A percentile compares a stretch with the other conserved stretches of the same genome.
These are phyloP conservation scores for Micronycteris hirsuta DNA, from an alignment of 2,113 vertebrate species.

Conservation along the genomic window DNA sequence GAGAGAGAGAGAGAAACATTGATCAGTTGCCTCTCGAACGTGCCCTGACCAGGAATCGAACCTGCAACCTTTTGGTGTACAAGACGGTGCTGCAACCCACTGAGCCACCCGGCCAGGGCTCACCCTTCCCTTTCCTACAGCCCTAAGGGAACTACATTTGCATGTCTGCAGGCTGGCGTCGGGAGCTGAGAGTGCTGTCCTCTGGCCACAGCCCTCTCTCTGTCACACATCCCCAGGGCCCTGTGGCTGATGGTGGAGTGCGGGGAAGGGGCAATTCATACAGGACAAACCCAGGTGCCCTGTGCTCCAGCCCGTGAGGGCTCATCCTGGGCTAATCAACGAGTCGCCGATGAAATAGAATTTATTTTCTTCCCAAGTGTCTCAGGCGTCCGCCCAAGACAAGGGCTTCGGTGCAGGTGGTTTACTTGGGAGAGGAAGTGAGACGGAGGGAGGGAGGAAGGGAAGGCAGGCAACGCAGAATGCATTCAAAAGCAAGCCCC, in stretches of 20 bases:
- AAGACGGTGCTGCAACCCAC: no score
- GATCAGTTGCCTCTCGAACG: no score
- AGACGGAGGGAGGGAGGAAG: background rate
- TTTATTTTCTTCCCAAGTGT: background rate
- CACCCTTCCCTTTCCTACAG: background rate
- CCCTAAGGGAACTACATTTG: background rate
- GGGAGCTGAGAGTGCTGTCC: background rate
- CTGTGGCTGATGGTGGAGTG: background rate
- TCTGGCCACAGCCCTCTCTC: background rate
- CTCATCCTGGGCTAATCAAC: background rate
- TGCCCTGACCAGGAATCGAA: no score
- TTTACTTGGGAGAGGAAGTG: background rate
- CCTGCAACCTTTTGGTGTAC: no score
- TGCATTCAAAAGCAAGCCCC: background rate
- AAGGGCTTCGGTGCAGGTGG: background rate
- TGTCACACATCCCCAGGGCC: background rate
- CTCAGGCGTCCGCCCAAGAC: background rate
- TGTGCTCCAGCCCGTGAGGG: background rate
- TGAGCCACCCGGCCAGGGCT: no score
- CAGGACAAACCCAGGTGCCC: background rate
- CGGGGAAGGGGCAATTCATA: fast-evolving
- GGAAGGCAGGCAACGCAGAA: background rate
- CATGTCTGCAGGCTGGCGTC: background rate
- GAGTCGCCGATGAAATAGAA: background rate
- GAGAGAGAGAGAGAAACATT: no score